Percentiles rank a stretch among this genome's conserved stretches.
These are phyloP conservation scores for Morpho helenor DNA, from an alignment of 2,888 invertebrate genomes.

Conservation along the genomic window DNA sequence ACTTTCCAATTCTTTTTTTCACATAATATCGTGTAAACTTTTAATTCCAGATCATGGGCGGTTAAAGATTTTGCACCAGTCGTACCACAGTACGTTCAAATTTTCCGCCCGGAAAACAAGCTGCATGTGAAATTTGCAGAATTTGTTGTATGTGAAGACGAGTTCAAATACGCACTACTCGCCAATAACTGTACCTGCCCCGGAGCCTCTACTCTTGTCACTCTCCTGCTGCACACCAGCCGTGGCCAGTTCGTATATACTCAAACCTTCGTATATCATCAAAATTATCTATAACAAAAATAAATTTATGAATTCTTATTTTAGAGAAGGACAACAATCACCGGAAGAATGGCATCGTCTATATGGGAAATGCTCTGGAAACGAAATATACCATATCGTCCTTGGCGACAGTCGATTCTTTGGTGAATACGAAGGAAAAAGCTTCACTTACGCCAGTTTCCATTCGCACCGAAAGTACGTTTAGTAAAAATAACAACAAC, in stretches of 20 bases:
- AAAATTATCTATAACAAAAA: not conserved
- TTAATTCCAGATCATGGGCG: constrained; percentile 92
- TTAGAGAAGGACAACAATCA: constrained; percentile 95
- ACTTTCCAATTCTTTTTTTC: too few species aligned
- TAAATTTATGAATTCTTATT: constrained; percentile 1
- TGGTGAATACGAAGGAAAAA: constrained; percentile 98
- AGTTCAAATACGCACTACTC: constrained; percentile 98
- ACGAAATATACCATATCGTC: constrained; percentile 99
- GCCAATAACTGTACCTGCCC: constrained; percentile 99
- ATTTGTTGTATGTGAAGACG: constrained; percentile 98
- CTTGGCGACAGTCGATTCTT: constrained; percentile 97
- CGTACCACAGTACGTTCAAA: constrained; percentile 98
- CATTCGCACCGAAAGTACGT: constrained; percentile 98
- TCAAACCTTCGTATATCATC: not conserved
- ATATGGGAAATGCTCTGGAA: constrained; percentile 99
- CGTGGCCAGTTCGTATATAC: constrained; percentile 95
- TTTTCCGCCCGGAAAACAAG: constrained; percentile 98
- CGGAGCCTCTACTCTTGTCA: constrained; percentile 97
- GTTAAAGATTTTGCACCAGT: constrained; percentile 98
- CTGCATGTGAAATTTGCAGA: constrained; percentile 99
- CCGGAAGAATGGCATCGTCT: constrained; percentile 98
- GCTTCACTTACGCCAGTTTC: constrained; percentile 99
- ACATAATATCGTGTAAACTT: too few species aligned
- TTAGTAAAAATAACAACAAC: not conserved
- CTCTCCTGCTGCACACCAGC: constrained; percentile 96